phyloP scores from a whole-genome alignment of 2,888 invertebrate genomes.

The Halictus ligatus region DNA sequence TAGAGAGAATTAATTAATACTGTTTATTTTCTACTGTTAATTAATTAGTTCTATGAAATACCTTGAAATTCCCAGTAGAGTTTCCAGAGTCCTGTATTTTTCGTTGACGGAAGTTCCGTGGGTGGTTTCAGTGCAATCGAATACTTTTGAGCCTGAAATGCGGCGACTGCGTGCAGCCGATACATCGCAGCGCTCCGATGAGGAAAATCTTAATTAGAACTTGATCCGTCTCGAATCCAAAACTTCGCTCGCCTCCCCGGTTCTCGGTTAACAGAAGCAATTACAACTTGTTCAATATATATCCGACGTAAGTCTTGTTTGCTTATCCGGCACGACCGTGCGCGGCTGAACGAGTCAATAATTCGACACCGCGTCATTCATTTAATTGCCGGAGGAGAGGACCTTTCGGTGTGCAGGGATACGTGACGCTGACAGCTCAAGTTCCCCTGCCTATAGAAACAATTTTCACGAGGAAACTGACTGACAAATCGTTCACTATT shows the following conservation, averaged over 20 bases:
- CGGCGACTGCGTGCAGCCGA: background rate
- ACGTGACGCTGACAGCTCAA: background rate
- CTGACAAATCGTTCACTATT: background rate
- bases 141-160: background rate
- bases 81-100: background rate
- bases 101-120: background rate
- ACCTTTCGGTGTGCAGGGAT: background rate
- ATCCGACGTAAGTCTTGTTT: conserved; percentile 20
- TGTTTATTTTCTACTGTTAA: no score
- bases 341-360: conserved; percentile 11
- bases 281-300: conserved; percentile 49
- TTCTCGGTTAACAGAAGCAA: conserved; percentile 36
- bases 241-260: conserved; percentile 6
- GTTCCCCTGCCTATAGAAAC: background rate
- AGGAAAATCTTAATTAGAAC: conserved; percentile 31
- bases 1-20: no score
- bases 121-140: background rate
- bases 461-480: background rate
- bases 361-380: background rate
- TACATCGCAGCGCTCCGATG: background rate
- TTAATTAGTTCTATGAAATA: no score
- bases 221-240: conserved; percentile 18
- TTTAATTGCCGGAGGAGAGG: background rate
- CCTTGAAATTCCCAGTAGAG: background rate
- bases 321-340: conserved; percentile 11